Evolutionary conservation across 92 coral and sea anemone species (phyloP).

Genomic region (Montipora capitata): DNA sequence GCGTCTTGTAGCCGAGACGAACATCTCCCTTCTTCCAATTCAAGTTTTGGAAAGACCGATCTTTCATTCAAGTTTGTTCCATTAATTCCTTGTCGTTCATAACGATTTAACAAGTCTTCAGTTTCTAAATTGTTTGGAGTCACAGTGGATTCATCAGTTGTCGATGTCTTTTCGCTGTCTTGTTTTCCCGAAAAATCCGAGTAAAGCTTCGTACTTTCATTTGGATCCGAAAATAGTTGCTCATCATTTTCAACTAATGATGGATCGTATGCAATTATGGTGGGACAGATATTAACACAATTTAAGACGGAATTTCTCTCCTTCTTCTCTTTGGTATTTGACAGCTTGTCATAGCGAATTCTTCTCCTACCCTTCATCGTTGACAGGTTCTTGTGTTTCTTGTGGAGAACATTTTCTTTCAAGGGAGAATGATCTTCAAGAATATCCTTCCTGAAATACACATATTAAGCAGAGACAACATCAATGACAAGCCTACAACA

Average conservation of each 20-base stretch:
- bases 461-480: background rate
- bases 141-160: background rate
- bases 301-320: background rate
- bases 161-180: background rate
- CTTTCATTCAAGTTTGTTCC: background rate
- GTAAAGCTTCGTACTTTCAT: slow-evolving; percentile 55
- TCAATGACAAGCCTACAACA: background rate
- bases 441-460: slow-evolving; percentile 16
- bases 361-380: slow-evolving; percentile 82
- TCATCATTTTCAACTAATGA: background rate
- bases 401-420: slow-evolving; percentile 63
- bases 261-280: background rate
- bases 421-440: slow-evolving; percentile 11
- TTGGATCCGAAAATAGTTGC: slow-evolving; percentile 15
- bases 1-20: background rate
- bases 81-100: background rate
- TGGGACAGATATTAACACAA: background rate
- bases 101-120: background rate
- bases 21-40: background rate
- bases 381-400: slow-evolving; percentile 70
- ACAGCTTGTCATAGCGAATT: slow-evolving; percentile 80
- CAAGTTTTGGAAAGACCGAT: background rate
- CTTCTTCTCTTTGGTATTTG: background rate
- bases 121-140: background rate
- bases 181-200: background rate